These are phyloP conservation scores for Ichneumon xanthorius DNA, from an alignment of 2,888 invertebrate genomes.

Conservation along the genomic window DNA sequence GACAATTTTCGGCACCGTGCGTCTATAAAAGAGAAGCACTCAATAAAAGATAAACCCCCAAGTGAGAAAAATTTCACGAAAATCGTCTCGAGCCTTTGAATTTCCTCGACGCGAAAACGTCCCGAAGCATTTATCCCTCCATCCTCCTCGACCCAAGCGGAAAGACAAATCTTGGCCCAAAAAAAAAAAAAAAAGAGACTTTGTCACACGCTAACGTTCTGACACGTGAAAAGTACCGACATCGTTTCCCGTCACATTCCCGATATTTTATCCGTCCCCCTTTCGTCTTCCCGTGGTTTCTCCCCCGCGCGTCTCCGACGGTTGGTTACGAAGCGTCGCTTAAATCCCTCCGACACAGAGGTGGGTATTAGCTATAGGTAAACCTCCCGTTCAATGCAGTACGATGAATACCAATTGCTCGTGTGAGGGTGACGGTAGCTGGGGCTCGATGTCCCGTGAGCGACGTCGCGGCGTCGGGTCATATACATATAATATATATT, in stretches of 20 bases:
- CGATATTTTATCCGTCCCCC: conserved; percentile 6
- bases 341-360: conserved; percentile 48
- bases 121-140: no score
- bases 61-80: no score
- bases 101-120: neutral
- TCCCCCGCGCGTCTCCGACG: neutral
- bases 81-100: no score
- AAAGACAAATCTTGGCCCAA: conserved; percentile 1
- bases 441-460: conserved; percentile 58
- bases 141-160: neutral
- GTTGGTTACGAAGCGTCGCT: conserved; percentile 33
- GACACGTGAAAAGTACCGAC: neutral
- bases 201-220: neutral
- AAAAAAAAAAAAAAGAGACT: no score
- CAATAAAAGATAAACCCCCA: no score
- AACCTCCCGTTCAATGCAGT: conserved; percentile 53
- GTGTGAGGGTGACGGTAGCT: conserved; percentile 34
- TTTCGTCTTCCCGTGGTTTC: neutral
- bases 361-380: conserved; percentile 55
- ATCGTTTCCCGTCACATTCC: conserved; percentile 10
- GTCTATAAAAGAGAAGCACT: no score
- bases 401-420: conserved; percentile 67
- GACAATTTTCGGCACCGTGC: neutral
- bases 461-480: conserved; percentile 43
- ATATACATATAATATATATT: neutral